A percentile compares a stretch with the other conserved stretches of the same genome.
Evolutionary conservation across 2,113 vertebrate genomes (phyloP).

Genomic region (Symphodus melops): DNA sequence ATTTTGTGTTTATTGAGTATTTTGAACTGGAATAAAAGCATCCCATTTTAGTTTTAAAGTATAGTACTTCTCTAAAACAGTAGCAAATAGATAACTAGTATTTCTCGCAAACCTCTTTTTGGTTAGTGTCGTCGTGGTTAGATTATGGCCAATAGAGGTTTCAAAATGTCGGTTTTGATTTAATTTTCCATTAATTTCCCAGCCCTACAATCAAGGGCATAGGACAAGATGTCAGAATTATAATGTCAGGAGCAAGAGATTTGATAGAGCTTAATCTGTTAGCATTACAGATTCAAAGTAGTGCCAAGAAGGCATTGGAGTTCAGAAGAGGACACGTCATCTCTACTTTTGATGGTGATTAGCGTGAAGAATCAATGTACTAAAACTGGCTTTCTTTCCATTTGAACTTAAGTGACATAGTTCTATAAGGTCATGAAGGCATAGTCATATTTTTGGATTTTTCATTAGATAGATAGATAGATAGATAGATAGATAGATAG

Average conservation of each 20-base stretch:
- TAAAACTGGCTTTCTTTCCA: neutral
- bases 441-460: neutral
- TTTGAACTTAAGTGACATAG: neutral
- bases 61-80: too few relatives aligned
- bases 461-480: too few relatives aligned
- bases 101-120: too few relatives aligned
- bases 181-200: too few relatives aligned
- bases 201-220: conserved; percentile 16
- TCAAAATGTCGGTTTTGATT: too few relatives aligned
- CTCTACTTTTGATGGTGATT: conserved; percentile 11
- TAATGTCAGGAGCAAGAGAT: conserved; percentile 34
- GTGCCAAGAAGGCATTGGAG: neutral
- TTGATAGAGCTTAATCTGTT: conserved; percentile 19
- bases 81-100: too few relatives aligned
- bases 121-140: too few relatives aligned
- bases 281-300: conserved; percentile 21
- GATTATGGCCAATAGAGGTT: too few relatives aligned
- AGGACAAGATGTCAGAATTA: conserved; percentile 37
- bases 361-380: neutral
- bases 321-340: neutral
- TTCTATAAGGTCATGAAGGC: conserved; percentile 2
- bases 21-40: too few relatives aligned
- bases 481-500: too few relatives aligned
- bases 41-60: too few relatives aligned
- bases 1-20: too few relatives aligned